phyloP scores from a whole-genome alignment of 2,888 invertebrate species.

The Pomacea canaliculata region DNA sequence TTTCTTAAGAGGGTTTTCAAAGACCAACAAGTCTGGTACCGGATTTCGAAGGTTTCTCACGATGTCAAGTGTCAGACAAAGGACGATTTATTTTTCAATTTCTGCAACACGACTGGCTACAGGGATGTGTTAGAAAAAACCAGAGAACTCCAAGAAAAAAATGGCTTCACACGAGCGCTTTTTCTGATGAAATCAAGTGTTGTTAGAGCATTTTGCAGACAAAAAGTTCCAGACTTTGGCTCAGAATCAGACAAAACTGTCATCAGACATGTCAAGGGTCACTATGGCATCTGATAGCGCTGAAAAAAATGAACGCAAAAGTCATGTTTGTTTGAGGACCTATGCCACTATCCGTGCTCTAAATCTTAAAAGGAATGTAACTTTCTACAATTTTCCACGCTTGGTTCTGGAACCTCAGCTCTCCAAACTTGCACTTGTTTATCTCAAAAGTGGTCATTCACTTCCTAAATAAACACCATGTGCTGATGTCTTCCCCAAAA shows the following conservation, averaged over 20 bases:
- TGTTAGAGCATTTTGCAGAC: neutral
- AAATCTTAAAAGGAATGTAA: conserved; percentile 8
- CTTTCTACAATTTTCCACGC: conserved; percentile 11
- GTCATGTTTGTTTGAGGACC: conserved; percentile 17
- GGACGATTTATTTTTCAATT: conserved; percentile 8
- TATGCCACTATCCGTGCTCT: neutral
- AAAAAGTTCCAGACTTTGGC: conserved; percentile 2
- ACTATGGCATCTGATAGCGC: conserved; percentile 24
- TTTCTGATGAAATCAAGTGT: neutral
- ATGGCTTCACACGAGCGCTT: conserved; percentile 7
- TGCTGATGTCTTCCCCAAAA: conserved; percentile 1
- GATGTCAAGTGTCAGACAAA: neutral
- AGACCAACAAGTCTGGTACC: too few species aligned
- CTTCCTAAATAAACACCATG: conserved; percentile 23
- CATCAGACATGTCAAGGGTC: conserved; percentile 17
- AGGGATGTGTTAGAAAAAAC: conserved; percentile 17
- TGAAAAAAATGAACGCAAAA: conserved; percentile 16
- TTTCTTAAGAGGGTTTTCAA: neutral
- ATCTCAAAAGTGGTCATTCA: conserved; percentile 25
- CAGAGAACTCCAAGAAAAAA: neutral
- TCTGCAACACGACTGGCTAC: conserved; percentile 6
- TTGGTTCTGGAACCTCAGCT: neutral
- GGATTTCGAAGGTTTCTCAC: conserved; percentile 11
- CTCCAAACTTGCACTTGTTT: neutral
- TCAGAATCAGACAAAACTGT: conserved; percentile 13